phyloP scores from a whole-genome alignment of 2,888 invertebrate genomes.

The Philereme transversata region DNA sequence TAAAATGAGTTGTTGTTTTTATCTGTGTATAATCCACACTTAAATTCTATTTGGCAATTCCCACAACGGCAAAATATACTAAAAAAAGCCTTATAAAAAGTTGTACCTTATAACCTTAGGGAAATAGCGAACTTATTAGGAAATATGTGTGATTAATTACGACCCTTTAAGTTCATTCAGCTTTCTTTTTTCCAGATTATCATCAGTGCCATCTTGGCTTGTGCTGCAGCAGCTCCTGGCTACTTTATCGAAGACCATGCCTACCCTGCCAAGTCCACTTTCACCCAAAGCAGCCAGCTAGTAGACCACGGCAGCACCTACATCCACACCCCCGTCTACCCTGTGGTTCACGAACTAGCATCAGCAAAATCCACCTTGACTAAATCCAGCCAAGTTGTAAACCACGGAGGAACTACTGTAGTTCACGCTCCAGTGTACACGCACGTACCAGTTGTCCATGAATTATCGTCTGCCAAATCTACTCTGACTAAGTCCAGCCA shows the following conservation, averaged over 20 bases:
- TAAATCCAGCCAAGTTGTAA: conserved; percentile 62
- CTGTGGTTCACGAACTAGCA: conserved; percentile 41
- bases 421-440: conserved; percentile 43
- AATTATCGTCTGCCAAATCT: conserved; percentile 24
- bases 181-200: conserved; percentile 41
- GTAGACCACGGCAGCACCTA: conserved; percentile 62
- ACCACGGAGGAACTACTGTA: conserved; percentile 52
- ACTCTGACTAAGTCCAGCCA: conserved; percentile 27
- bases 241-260: conserved; percentile 48
- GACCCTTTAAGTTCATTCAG: neutral
- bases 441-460: conserved; percentile 19
- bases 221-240: conserved; percentile 57
- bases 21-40: too few relatives aligned
- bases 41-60: too few relatives aligned
- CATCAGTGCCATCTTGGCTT: conserved; percentile 53
- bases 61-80: too few relatives aligned
- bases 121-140: too few relatives aligned
- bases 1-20: too few relatives aligned
- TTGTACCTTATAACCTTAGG: too few relatives aligned
- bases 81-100: too few relatives aligned
- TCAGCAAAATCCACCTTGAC: conserved; percentile 40
- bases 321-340: conserved; percentile 51
- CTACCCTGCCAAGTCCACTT: conserved; percentile 55
- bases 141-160: too few relatives aligned
- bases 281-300: conserved; percentile 55